phyloP scores from a whole-genome alignment of 1,140 invertebrate species.

The Drosophila melanica region DNA sequence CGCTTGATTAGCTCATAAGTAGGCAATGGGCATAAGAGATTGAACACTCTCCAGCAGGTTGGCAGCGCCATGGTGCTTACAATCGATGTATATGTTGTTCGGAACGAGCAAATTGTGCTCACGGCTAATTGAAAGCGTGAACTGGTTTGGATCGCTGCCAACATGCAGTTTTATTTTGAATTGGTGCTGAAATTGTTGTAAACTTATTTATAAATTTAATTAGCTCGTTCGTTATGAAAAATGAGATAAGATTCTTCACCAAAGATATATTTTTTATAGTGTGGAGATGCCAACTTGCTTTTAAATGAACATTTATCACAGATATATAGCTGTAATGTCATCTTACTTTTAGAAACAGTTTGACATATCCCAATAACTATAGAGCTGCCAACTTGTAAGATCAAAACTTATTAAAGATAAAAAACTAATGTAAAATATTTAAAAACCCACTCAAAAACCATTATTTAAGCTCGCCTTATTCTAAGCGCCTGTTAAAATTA shows the following conservation, averaged over 20 bases:
- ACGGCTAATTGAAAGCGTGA: slow-evolving; percentile 1
- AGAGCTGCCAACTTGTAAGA: too few relatives aligned
- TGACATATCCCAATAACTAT: too few relatives aligned
- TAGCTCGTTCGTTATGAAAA: too few relatives aligned
- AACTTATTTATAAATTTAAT: too few relatives aligned
- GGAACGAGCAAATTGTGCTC: neutral
- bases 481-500: slow-evolving; percentile 2
- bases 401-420: too few relatives aligned
- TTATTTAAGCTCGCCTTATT: neutral
- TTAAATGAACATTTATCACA: neutral
- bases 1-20: slow-evolving; percentile 62
- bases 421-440: neutral
- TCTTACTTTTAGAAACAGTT: neutral
- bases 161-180: neutral
- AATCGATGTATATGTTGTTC: neutral
- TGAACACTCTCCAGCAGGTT: slow-evolving; percentile 9
- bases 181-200: neutral
- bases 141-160: neutral
- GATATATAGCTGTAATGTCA: neutral
- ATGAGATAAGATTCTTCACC: too few relatives aligned
- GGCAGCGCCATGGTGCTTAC: slow-evolving; percentile 1
- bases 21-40: slow-evolving; percentile 19
- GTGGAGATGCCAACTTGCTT: slow-evolving; percentile 4
- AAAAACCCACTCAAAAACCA: neutral
- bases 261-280: too few relatives aligned